Evolutionary conservation across 2,797 vertebrate genomes (phyloP), one percentile per base, ranked within the genome.

Genomic region (Columba guinea): DNA sequence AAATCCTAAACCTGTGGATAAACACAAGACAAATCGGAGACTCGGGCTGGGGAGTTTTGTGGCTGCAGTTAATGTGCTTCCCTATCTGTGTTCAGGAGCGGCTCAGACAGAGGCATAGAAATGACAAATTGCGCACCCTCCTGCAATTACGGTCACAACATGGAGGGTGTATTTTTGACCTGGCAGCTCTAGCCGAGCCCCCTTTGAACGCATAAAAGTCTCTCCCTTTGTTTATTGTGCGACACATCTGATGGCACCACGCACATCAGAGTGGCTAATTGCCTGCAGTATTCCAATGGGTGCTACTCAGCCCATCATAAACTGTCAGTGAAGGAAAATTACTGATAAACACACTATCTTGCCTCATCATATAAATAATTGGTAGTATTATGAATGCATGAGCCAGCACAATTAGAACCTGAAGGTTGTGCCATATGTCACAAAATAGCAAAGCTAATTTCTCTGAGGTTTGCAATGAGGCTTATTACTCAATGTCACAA

Each of bases 371-470:
- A 87, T 84, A 89, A 94, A 91, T 94, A 94, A 96, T 84, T 56
- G 94, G 95, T 48, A 51, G 70, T 23, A 51, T 93, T 81, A 92
- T 76, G 80, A 93, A 94, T 91, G 91, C 91, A 90, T 68, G 80
- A 95, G 90, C 76, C 92, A 82, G 94, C 89, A 95, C 93, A 91
- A 94, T 95, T 92, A 89, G 91, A 91, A 96, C 87, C 84, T 58
- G 91, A 91, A 91, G 80, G 90, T 94, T 96, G 91, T 65, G 80
- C 89, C 87, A 60, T 79, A 87, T 94, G 95, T 95, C 95, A 91
- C 48, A 82, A 44, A 44, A 44, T 44, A 44, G 86, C 79, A 94
- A 87, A 96, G 91, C 87, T 95, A 79, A 91, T 96, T 96, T 94
- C 68, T 86, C 70, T 67, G 46, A 62, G 83, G 56, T 93, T 90